Percentiles rank a stretch among this genome's conserved stretches.
Evolutionary conservation across 2,113 vertebrate genomes (phyloP).

Genomic region (Thryonomys swinderianus): DNA sequence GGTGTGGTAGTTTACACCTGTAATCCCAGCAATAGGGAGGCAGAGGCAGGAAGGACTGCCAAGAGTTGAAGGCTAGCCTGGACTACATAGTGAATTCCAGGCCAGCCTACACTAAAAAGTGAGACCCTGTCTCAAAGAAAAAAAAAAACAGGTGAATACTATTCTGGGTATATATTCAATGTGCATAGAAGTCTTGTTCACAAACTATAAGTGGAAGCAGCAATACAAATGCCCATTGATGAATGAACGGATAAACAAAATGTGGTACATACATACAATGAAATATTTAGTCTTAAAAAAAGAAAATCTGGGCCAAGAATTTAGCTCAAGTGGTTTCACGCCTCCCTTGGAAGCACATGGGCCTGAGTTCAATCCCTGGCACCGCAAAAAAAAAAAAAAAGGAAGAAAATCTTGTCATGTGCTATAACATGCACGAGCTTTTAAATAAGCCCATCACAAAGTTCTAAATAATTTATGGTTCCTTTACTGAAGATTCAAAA

Average conservation of each 20-base stretch:
- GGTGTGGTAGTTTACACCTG: too few relatives aligned
- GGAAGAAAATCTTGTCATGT: background rate
- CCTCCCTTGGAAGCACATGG: too few relatives aligned
- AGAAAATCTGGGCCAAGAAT: background rate
- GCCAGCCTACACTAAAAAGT: background rate
- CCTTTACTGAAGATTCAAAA: background rate
- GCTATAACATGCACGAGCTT: background rate
- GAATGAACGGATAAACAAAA: background rate
- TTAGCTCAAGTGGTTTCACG: too few relatives aligned
- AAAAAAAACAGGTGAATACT: background rate
- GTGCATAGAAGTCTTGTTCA: slow-evolving; percentile 17
- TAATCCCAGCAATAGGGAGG: too few relatives aligned
- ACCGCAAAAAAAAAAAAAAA: background rate
- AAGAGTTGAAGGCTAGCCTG: too few relatives aligned
- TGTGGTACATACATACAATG: background rate
- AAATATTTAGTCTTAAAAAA: slow-evolving; percentile 6
- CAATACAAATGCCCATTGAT: background rate
- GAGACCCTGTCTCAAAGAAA: background rate
- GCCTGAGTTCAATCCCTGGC: too few relatives aligned
- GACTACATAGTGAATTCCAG: too few relatives aligned
- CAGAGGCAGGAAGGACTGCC: too few relatives aligned
- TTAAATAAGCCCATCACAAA: slow-evolving; percentile 24
- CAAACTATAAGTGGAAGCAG: background rate
- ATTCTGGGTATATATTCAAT: background rate
- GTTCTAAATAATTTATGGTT: background rate